Conservation (phyloP, 1,140 invertebrate genomes). For the Lasioglossum baleicum region DNA sequence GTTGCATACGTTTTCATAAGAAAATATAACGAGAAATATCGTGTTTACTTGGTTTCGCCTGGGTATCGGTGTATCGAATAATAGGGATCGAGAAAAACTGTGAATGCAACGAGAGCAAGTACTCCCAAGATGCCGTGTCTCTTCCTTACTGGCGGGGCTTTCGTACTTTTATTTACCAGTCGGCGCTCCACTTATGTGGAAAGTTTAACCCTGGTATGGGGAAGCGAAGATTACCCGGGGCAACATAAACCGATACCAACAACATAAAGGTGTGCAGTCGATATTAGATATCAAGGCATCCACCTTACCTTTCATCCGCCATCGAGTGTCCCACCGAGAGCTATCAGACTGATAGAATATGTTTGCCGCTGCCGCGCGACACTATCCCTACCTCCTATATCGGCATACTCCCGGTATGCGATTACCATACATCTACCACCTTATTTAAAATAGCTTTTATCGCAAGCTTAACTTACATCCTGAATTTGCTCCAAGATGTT, state of each 20-base stretch:
- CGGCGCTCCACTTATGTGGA: constrained; percentile 60
- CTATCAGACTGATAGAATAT: constrained; percentile 75
- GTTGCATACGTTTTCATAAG: background rate
- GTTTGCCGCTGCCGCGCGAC: constrained; percentile 40
- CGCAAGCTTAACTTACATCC: constrained; percentile 55
- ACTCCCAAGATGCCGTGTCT: constrained; percentile 44
- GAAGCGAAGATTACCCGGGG: constrained; percentile 60
- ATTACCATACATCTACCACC: constrained; percentile 68
- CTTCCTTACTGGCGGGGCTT: constrained; percentile 19
- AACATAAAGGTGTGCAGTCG: constrained; percentile 59
- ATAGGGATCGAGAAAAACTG: background rate
- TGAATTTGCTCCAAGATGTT: background rate
- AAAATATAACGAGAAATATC: background rate
- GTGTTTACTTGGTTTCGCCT: background rate
- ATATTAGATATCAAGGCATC: constrained; percentile 70
- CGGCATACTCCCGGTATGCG: constrained; percentile 19
- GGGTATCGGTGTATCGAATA: background rate
- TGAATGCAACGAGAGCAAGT: constrained; percentile 25
- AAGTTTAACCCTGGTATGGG: constrained; percentile 60
- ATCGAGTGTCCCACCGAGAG: constrained; percentile 68
- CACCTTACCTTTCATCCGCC: constrained; percentile 53
- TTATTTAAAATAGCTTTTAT: constrained; percentile 74
- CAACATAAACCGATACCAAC: constrained; percentile 60
- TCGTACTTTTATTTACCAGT: constrained; percentile 59
- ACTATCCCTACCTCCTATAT: constrained; percentile 9